phyloP scores from a whole-genome alignment of 2,113 vertebrate genomes.

The Chloroceryle aenea region DNA sequence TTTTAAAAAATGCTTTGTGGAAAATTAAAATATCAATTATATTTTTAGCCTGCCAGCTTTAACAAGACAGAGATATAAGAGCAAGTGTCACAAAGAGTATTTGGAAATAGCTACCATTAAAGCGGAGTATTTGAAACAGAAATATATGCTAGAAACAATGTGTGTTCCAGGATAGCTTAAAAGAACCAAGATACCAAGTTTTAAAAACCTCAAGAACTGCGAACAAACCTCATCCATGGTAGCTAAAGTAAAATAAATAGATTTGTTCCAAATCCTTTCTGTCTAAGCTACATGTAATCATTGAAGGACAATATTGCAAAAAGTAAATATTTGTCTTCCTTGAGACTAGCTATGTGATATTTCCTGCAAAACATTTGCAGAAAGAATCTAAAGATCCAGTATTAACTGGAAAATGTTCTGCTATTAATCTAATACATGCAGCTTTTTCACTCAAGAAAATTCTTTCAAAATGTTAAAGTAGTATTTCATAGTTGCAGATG shows the following conservation, averaged over 20 bases:
- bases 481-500: not conserved
- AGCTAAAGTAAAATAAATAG: not conserved
- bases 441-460: not conserved
- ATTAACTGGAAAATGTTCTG: not conserved
- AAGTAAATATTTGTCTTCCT: slow-evolving; percentile 59
- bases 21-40: not conserved
- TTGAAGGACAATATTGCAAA: slow-evolving; percentile 56
- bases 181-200: not conserved
- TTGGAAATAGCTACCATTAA: not conserved
- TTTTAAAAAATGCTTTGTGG: not conserved
- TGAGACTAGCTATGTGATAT: slow-evolving; percentile 31
- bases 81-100: not conserved
- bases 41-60: not conserved
- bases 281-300: not conserved
- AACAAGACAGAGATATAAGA: not conserved
- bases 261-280: not conserved
- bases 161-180: not conserved
- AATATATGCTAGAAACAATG: not conserved
- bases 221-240: not conserved
- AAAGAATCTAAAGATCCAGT: slow-evolving; percentile 12
- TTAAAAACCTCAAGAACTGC: not conserved
- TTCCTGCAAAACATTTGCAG: slow-evolving; percentile 46
- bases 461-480: slow-evolving; percentile 9
- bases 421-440: not conserved
- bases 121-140: not conserved